phyloP scores from a whole-genome alignment of 35 echinoderm and acorn worm genomes.

The Eucidaris tribuloides region DNA sequence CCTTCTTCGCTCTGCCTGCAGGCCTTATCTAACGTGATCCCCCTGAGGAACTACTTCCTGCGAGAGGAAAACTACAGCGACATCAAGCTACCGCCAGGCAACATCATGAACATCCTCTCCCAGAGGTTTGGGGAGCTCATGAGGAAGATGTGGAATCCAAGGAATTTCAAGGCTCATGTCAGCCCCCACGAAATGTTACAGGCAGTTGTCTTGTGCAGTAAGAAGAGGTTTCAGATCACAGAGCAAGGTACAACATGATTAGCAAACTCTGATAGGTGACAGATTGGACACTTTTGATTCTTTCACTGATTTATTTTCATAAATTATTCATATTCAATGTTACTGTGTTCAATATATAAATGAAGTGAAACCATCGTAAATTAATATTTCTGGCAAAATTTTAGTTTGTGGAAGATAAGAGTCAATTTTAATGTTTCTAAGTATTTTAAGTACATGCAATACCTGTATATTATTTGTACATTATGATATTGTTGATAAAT shows the following conservation, averaged over 20 bases:
- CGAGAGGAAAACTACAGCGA: constrained; percentile 90
- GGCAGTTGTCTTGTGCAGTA: constrained; percentile 89
- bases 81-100: constrained; percentile 90
- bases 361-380: no score
- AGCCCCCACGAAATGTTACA: constrained; percentile 99
- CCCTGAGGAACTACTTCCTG: constrained; percentile 83
- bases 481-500: no score
- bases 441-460: no score
- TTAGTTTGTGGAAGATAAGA: no score
- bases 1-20: constrained; percentile 15
- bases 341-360: not conserved
- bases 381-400: no score
- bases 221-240: constrained; percentile 98
- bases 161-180: constrained; percentile 99
- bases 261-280: not conserved
- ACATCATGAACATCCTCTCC: constrained; percentile 85
- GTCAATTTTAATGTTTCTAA: no score
- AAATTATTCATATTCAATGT: not conserved
- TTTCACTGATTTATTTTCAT: no score
- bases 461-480: no score
- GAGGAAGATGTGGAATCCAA: constrained; percentile 98
- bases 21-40: constrained; percentile 83
- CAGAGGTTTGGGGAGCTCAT: constrained; percentile 97
- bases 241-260: constrained; percentile 75
- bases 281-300: not conserved